Conservation (phyloP, 30 jellyfish, hydroid and myxozoan species). For the Clytia hemisphaerica region DNA sequence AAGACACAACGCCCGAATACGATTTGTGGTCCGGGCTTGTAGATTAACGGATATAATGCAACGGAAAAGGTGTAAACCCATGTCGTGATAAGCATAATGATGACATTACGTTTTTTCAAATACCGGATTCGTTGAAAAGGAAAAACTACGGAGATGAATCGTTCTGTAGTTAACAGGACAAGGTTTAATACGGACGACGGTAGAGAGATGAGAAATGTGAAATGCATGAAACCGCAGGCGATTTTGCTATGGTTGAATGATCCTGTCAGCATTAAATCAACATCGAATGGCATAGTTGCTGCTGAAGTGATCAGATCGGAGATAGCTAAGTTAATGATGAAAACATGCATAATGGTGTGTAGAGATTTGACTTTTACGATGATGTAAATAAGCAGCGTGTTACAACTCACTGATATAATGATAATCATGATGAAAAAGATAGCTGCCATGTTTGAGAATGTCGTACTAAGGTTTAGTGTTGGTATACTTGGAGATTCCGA, state of each 20-base stretch:
- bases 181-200: slow-evolving; percentile 77
- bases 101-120: slow-evolving; percentile 40
- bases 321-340: slow-evolving; percentile 65
- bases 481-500: too few relatives aligned
- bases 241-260: slow-evolving; percentile 22
- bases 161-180: slow-evolving; percentile 61
- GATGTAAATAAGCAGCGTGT: slow-evolving; percentile 34
- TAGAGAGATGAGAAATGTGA: slow-evolving; percentile 65
- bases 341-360: slow-evolving; percentile 65
- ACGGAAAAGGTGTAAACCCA: slow-evolving; percentile 59
- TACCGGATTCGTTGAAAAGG: slow-evolving; percentile 52
- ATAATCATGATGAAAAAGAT: slow-evolving; percentile 30
- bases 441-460: slow-evolving; percentile 1
- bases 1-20: slow-evolving; percentile 39
- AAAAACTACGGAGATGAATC: slow-evolving; percentile 52
- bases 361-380: slow-evolving; percentile 42
- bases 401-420: slow-evolving; percentile 44
- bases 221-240: slow-evolving; percentile 54
- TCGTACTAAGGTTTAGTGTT: too few relatives aligned
- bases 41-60: slow-evolving; percentile 60
- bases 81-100: slow-evolving; percentile 32
- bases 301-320: slow-evolving; percentile 59
- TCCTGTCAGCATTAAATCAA: slow-evolving; percentile 32
- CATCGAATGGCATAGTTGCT: slow-evolving; percentile 65
- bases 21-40: too few relatives aligned